These are phyloP conservation scores for Champsocephalus gunnari DNA, from an alignment of 2,797 vertebrate species.

Conservation along the genomic window DNA sequence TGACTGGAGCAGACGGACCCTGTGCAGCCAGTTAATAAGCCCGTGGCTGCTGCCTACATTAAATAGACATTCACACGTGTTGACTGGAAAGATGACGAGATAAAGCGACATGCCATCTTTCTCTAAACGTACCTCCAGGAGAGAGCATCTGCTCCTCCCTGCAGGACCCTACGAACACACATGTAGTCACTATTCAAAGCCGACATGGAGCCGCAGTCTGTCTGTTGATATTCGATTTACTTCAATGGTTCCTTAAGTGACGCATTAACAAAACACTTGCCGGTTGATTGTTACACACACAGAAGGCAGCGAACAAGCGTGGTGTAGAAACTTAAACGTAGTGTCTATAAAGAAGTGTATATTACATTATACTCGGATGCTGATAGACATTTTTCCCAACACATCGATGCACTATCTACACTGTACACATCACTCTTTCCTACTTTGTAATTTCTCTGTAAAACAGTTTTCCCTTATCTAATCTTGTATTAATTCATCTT, in stretches of 20 bases:
- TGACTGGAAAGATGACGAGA: slow-evolving; percentile 34
- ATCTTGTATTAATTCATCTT: no score
- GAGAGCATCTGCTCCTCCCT: slow-evolving; percentile 30
- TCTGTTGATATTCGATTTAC: slow-evolving; percentile 26
- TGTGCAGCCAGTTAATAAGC: slow-evolving; percentile 31
- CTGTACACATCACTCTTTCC: neutral
- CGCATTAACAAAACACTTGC: neutral
- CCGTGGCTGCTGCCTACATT: slow-evolving; percentile 11
- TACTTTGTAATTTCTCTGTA: neutral
- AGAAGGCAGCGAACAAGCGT: neutral
- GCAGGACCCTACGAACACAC: slow-evolving; percentile 27
- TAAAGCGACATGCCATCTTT: slow-evolving; percentile 20
- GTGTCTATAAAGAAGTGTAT: neutral
- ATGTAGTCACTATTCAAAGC: slow-evolving; percentile 30
- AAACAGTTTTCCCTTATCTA: no score
- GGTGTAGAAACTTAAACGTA: neutral
- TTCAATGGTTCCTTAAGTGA: slow-evolving; percentile 8
- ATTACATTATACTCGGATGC: neutral
- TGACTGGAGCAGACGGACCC: slow-evolving; percentile 25
- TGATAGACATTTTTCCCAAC: neutral
- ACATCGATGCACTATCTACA: neutral
- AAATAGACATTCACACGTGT: slow-evolving; percentile 49
- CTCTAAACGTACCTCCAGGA: slow-evolving; percentile 22
- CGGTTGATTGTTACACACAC: neutral
- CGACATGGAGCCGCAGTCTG: neutral